These are phyloP conservation scores for Zosterops pallidus DNA, from an alignment of 2,113 vertebrate genomes.

Conservation along the genomic window DNA sequence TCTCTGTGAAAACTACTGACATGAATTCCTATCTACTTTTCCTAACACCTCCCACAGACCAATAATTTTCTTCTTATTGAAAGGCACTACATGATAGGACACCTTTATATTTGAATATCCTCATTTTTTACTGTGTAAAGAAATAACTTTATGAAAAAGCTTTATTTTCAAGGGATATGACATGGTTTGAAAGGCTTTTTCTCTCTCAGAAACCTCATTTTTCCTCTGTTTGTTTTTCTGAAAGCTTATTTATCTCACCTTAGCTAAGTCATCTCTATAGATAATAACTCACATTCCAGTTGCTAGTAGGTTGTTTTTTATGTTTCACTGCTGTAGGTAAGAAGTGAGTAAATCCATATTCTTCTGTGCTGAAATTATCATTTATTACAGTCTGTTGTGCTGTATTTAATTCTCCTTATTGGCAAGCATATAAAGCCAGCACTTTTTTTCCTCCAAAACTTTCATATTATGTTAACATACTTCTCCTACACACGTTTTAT, in stretches of 20 bases:
- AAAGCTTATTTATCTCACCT: conserved; percentile 33
- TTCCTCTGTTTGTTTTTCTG: not conserved
- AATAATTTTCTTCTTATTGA: not conserved
- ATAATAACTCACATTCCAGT: conserved; percentile 17
- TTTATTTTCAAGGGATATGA: not conserved
- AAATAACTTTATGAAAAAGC: not conserved
- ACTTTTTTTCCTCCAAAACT: not conserved
- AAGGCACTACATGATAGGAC: not conserved
- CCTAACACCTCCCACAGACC: not conserved
- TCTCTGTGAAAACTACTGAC: not conserved
- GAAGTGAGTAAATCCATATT: conserved; percentile 17
- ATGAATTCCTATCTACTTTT: not conserved
- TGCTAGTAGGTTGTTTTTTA: not conserved
- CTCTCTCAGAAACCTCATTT: not conserved
- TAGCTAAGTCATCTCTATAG: conserved; percentile 12
- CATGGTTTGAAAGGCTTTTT: not conserved
- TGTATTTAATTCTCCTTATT: not conserved
- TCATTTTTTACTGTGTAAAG: not conserved
- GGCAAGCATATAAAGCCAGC: not conserved
- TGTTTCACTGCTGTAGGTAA: conserved; percentile 8
- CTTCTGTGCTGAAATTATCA: not conserved
- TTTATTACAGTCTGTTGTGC: not conserved
- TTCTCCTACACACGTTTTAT: not conserved
- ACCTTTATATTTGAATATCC: not conserved
- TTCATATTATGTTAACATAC: not conserved